Percentiles rank a stretch among this genome's conserved stretches.
Evolutionary conservation across 2,113 vertebrate genomes (phyloP).

Genomic region (Psammodynastes pulverulentus): DNA sequence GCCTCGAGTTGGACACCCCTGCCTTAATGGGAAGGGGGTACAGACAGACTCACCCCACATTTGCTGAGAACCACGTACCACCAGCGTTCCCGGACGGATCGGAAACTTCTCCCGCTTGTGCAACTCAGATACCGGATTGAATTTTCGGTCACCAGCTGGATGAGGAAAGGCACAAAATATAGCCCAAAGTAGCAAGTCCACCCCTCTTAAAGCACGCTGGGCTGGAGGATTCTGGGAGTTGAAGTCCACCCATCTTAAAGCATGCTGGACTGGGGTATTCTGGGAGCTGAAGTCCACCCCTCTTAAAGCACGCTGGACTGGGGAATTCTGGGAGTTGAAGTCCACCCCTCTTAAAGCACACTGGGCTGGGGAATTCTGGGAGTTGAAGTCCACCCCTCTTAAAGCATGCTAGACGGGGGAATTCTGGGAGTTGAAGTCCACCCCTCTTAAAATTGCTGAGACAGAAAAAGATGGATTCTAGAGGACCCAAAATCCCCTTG

Average conservation of each 20-base stretch:
- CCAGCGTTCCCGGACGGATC: slow-evolving; percentile 89
- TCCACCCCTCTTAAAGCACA: too few species aligned
- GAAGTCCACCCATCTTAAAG: neutral
- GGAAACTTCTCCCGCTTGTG: slow-evolving; percentile 87
- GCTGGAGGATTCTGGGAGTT: too few species aligned
- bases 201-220: too few species aligned
- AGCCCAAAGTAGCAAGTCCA: neutral
- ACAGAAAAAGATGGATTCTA: neutral
- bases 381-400: too few species aligned
- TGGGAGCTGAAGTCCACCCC: neutral
- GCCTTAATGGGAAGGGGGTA: slow-evolving; percentile 28
- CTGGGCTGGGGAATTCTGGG: too few species aligned
- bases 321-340: too few species aligned
- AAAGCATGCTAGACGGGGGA: too few species aligned
- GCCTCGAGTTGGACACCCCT: too few species aligned
- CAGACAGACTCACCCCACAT: slow-evolving; percentile 81
- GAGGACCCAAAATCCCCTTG: neutral
- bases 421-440: neutral
- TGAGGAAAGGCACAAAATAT: neutral
- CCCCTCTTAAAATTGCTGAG: neutral
- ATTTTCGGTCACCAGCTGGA: slow-evolving; percentile 76
- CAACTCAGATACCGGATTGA: slow-evolving; percentile 79
- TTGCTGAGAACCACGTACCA: slow-evolving; percentile 96
- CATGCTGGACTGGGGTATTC: neutral
- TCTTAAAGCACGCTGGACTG: too few species aligned